These are phyloP conservation scores for Tubulanus polymorphus DNA, from an alignment of 2,888 invertebrate genomes.

Conservation along the genomic window DNA sequence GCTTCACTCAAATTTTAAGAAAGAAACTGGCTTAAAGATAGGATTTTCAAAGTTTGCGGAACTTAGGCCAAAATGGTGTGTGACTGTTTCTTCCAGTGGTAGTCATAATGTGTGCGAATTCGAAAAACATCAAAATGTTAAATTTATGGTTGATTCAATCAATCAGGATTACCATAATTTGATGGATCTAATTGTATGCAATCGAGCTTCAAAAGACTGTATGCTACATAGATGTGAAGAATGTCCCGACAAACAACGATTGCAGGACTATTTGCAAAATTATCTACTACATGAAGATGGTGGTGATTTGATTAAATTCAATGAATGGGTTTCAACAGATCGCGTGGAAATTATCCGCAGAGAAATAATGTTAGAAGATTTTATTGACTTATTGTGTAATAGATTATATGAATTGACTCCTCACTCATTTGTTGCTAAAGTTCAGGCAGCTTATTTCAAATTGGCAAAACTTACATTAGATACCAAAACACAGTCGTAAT, in stretches of 20 bases:
- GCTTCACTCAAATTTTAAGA: neutral
- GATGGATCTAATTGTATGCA: neutral
- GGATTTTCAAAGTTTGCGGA: neutral
- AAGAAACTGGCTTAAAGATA: neutral
- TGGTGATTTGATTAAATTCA: neutral
- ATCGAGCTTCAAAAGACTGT: neutral
- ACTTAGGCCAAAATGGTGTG: neutral
- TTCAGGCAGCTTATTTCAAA: neutral
- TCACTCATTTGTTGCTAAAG: constrained; percentile 4
- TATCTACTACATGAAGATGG: constrained; percentile 3
- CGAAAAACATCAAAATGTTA: neutral
- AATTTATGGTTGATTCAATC: neutral
- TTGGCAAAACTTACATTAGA: too few species aligned
- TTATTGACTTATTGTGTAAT: neutral
- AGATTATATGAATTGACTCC: neutral
- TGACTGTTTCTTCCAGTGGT: neutral
- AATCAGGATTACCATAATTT: neutral
- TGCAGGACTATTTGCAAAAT: neutral
- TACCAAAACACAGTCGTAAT: neutral
- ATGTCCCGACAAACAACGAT: neutral
- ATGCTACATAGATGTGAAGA: constrained; percentile 1
- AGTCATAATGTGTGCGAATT: neutral
- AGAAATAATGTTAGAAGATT: neutral
- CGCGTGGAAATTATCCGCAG: neutral
- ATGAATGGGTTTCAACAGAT: constrained; percentile 4